Evolutionary conservation across 2,888 invertebrate genomes (phyloP), one percentile per base, ranked within the genome.

Genomic region (Embidobia sp.): DNA sequence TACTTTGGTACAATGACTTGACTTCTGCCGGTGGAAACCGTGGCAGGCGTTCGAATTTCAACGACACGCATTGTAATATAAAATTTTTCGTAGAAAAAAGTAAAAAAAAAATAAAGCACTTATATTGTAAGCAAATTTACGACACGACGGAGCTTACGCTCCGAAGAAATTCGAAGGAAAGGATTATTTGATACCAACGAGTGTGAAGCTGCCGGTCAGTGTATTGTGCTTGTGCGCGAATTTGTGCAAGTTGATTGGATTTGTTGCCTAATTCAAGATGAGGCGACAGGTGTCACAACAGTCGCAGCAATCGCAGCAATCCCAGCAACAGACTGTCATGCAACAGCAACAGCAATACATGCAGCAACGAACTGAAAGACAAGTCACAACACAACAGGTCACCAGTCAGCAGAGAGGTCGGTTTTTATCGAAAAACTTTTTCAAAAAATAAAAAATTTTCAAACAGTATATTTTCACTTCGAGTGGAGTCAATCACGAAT

Each of bases 391-490:
- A 53, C 89, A 89, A 88, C 95, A 95, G 91, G 92, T 94, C 91
- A 94, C 94, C 91, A 91, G 91, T 85, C 94, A 94, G 90, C 94
- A 94, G 91, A 93, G 93, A 94, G 94, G 94, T 93, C 90, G n/a
- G n/a, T n/a, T n/a, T n/a, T n/a, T n/a, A n/a, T n/a, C n/a, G n/a
- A n/a, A n/a, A n/a, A n/a, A n/a, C n/a, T n/a, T n/a, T n/a, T n/a
- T n/a, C 22, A 22, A 22, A 22, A 22, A 22, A 22, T 22, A n/a
- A n/a, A n/a, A n/a, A n/a, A n/a, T n/a, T n/a, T n/a, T n/a, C n/a
- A n/a, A n/a, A n/a, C n/a, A n/a, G n/a, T n/a, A n/a, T n/a, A n/a
- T 22, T 22, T 22, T 3, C 22, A 22, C 22, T 22, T 22, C 6
- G 3, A 22, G 22, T 22, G 22, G 6, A 22, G n/a, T n/a, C n/a